Percentiles rank a stretch among this genome's conserved stretches.
Evolutionary conservation across 2,797 vertebrate species (phyloP).

Genomic region (Falco rusticolus): DNA sequence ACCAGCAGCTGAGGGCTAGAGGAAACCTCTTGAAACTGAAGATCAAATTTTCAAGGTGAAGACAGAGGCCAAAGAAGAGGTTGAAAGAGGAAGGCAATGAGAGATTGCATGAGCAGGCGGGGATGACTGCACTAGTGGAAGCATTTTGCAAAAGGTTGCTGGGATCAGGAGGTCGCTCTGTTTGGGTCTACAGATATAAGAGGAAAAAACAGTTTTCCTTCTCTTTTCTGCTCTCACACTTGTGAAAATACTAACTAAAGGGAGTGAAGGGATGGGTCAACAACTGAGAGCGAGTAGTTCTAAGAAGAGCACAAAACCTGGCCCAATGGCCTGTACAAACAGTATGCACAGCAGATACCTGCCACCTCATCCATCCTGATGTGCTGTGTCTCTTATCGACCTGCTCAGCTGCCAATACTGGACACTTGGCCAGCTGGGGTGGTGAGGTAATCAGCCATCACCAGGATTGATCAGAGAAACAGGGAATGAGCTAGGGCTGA

Average conservation of each 20-base stretch:
- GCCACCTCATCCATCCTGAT: constrained; percentile 44
- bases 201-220: background rate
- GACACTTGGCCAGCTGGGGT: background rate
- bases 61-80: background rate
- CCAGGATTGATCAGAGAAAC: constrained; percentile 48
- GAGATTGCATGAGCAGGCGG: background rate
- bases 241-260: background rate
- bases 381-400: constrained; percentile 49
- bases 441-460: constrained; percentile 32
- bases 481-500: constrained; percentile 4
- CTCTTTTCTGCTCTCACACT: background rate
- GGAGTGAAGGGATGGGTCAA: constrained; percentile 2
- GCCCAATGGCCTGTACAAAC: background rate
- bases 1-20: background rate
- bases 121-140: background rate
- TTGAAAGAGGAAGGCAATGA: background rate
- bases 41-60: background rate
- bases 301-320: constrained; percentile 2
- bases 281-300: background rate
- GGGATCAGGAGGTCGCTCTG: background rate
- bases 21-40: background rate
- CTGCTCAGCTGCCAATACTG: background rate
- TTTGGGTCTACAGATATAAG: background rate
- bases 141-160: background rate
- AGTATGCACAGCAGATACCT: background rate